Base-by-base conservation (phyloP, 1,140 invertebrate species). In the Danaus melanippus region DNA sequence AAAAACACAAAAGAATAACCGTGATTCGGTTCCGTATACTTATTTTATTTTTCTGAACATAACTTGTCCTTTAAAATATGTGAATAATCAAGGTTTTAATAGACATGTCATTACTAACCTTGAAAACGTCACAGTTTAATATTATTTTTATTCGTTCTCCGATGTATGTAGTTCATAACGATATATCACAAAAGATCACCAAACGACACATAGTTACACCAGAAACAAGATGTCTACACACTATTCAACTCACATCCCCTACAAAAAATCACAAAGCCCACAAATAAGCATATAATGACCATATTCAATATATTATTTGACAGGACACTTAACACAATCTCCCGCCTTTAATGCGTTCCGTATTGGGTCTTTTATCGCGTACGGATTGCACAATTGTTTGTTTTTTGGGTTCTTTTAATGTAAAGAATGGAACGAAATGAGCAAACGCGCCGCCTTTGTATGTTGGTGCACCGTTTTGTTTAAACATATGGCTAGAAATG, bases 241-340 rank as follows among this genome's bases (percentile, higher is more conserved):
- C 74, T 76, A 79, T 77, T 79, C 62, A 70, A 74, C 78, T 12
- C 42, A 59, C 58, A 56, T 60, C 52, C 65, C 66, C 64, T 61
- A 68, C 70, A 69, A 53, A 74, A 60, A 52, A 58, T 46, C 45
- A 76, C 74, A 79, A 83, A 67, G 72, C 62, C 69, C 64, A 66
- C 79, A 82, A 85, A 85, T 77, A 85, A 79, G 69, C 82, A 74
- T 83, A 73, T 85, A 85, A 85, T 81, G 70, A 81, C 71, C 66
- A 59, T 69, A 80, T 81, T 83, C 74, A 83, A 62, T 65, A 69
- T 60, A 75, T 79, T 78, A 73, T 71, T 52, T 41, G 47, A 74
- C 67, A 67, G 66, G 54, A 43, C 44, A 62, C 50, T 54, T 52
- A 39, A 52, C 61, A 61, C 8, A 32, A 7, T 32, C 21, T 32